Percentiles rank a stretch among this genome's conserved stretches.
These are phyloP conservation scores for Xylocampa areola DNA, from an alignment of 2,888 invertebrate species.

Conservation along the genomic window DNA sequence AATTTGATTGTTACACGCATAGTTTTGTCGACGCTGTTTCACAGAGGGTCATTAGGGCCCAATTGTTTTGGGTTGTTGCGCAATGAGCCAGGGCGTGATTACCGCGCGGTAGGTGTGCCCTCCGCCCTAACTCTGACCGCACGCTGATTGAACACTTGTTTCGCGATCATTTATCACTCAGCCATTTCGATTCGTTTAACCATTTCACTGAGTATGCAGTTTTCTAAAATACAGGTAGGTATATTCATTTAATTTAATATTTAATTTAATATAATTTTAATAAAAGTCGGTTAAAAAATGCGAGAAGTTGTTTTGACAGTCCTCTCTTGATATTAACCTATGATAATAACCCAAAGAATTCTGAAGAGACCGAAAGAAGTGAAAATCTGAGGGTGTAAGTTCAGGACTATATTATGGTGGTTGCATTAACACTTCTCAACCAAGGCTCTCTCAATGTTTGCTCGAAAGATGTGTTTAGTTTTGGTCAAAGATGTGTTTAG, in stretches of 20 bases:
- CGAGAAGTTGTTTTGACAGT: no score
- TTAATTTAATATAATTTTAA: no score
- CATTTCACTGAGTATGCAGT: constrained; percentile 46
- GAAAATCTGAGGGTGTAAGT: no score
- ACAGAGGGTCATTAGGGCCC: constrained; percentile 75
- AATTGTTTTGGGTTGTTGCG: constrained; percentile 77
- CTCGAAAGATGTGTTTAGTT: no score
- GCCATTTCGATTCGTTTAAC: constrained; percentile 60
- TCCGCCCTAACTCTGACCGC: constrained; percentile 74
- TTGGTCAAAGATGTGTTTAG: no score
- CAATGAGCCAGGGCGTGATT: constrained; percentile 65
- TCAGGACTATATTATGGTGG: no score
- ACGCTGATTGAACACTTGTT: constrained; percentile 86
- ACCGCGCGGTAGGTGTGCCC: constrained; percentile 62
- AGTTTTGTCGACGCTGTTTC: constrained; percentile 48
- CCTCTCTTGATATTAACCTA: no score
- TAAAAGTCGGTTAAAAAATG: no score
- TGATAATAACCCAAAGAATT: no score
- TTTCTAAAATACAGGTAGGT: constrained; percentile 36
- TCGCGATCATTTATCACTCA: constrained; percentile 73
- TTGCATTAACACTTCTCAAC: no score
- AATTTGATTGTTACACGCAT: constrained; percentile 56
- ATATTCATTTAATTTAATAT: background rate
- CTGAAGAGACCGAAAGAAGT: no score
- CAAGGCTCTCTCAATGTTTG: no score